Evolutionary conservation across 92 coral and sea anemone species (phyloP), one percentile per base, ranked within the genome.

Genomic region (Diadumene lineata): DNA sequence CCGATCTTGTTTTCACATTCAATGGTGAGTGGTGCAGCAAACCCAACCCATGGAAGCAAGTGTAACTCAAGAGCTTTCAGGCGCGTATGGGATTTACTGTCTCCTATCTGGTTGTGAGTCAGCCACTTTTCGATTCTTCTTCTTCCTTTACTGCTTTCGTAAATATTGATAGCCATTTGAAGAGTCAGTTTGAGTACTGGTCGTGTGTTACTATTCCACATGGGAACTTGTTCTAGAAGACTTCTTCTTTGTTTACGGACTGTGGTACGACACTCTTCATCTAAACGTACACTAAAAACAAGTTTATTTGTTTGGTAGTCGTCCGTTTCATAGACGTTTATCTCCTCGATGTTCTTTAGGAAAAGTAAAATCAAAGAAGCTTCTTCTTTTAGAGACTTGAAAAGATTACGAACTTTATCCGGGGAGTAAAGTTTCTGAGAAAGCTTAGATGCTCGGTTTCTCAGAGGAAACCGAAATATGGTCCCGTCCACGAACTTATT

Each of bases 31-130:
- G 98, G 96, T 34, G 92, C 79, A 34, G 98, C 98, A 34, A 90
- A 71, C 0, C 91, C 96, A 34, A 90, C 81, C 98, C 98, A 93
- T 2, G 98, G 98, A 11, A 93, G 86, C 60, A 93, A 74, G 33
- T 87, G 83, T 44, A 93, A 64, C 43, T 76, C 67, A 11, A 66
- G 34, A 13, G 89, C 87, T 31, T 84, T 69, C 34, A 75, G 34
- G 67, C 81, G 78, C 13, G 90, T 77, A 1, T 70, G 43, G 58
- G 63, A 9, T 62, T 90, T 79, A 1, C 53, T 68, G 8, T 90
- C 88, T 28, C 93, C 96, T 56, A 93, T 85, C 17, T 83, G 85
- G 43, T 90, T 82, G 51, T 88, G 84, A 26, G 86, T 75, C 11
- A 90, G 68, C 96, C 96, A 93, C 60, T 76, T 78, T 43, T 80